Conservation (phyloP, 64 coral and sea anemone genomes). For the Actinia equina region DNA sequence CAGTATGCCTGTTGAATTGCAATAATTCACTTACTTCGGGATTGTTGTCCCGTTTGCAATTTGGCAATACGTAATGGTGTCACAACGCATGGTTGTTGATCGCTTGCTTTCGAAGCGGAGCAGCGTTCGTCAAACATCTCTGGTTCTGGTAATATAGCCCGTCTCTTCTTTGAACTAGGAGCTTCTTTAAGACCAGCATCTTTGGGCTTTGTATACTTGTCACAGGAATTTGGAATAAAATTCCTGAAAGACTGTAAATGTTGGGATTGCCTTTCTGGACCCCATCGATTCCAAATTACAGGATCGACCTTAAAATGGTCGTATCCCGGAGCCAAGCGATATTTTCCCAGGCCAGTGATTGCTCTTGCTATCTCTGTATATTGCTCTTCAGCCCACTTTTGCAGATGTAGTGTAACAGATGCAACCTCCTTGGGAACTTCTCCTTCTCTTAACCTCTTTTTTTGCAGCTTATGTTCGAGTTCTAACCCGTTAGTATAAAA, state of each 20-base stretch:
- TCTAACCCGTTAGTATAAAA: slow-evolving; percentile 58
- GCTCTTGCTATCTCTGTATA: neutral
- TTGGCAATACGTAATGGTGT: too few relatives aligned
- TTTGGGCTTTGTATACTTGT: slow-evolving; percentile 36
- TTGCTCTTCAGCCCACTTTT: slow-evolving; percentile 38
- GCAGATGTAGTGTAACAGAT: slow-evolving; percentile 20
- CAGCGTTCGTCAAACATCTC: slow-evolving; percentile 13
- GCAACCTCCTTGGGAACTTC: slow-evolving; percentile 54
- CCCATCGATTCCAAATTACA: slow-evolving; percentile 36
- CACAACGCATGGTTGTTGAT: too few relatives aligned
- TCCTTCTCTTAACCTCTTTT: slow-evolving; percentile 35
- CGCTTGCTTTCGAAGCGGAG: too few relatives aligned
- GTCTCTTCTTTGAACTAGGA: slow-evolving; percentile 7
- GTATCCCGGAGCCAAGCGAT: neutral
- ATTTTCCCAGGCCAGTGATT: neutral
- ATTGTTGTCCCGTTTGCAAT: too few relatives aligned
- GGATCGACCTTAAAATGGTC: neutral
- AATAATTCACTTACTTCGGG: too few relatives aligned
- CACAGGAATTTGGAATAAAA: slow-evolving; percentile 35
- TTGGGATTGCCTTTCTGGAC: slow-evolving; percentile 30
- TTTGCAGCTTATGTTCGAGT: slow-evolving; percentile 59
- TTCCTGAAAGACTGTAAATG: slow-evolving; percentile 22
- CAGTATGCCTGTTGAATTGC: too few relatives aligned
- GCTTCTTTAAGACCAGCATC: slow-evolving; percentile 32
- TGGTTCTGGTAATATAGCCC: slow-evolving; percentile 36